A percentile compares a stretch with the other conserved stretches of the same genome.
These are phyloP conservation scores for Beroe ovata DNA, from an alignment of 37 sponge, comb jelly and placozoan species.

Conservation along the genomic window DNA sequence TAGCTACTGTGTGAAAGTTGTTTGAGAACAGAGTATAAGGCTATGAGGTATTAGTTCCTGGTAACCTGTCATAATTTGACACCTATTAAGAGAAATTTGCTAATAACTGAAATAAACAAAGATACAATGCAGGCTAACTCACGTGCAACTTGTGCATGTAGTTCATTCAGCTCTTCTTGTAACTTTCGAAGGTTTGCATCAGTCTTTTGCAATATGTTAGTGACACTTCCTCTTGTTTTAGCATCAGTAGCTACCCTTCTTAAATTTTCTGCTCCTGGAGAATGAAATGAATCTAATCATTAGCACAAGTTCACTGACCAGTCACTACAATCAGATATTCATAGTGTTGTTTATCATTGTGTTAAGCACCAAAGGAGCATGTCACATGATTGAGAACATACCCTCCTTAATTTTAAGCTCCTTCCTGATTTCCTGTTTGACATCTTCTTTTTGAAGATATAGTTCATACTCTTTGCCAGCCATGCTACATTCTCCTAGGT, in stretches of 20 bases:
- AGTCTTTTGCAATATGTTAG: conserved; percentile 8
- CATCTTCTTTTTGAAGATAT: conserved; percentile 62
- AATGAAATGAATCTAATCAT: too few relatives aligned
- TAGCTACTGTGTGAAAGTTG: too few relatives aligned
- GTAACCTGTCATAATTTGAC: too few relatives aligned
- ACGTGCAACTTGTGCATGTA: conserved; percentile 67
- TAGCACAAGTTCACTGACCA: too few relatives aligned
- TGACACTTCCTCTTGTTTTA: conserved; percentile 59
- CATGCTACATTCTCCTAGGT: conserved; percentile 7
- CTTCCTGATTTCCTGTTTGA: conserved; percentile 50
- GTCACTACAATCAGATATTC: too few relatives aligned
- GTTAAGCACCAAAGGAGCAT: too few relatives aligned
- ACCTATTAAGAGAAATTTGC: too few relatives aligned
- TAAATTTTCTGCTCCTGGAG: conserved; percentile 47
- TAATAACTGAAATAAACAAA: too few relatives aligned
- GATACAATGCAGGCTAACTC: too few relatives aligned
- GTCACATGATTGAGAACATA: background rate
- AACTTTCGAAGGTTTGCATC: conserved; percentile 50
- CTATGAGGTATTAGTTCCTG: too few relatives aligned
- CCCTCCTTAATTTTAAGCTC: conserved; percentile 60
- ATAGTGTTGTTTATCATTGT: too few relatives aligned
- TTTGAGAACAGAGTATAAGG: too few relatives aligned
- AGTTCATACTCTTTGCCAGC: conserved; percentile 45
- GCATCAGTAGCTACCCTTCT: conserved; percentile 58
- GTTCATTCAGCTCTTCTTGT: conserved; percentile 61